phyloP scores from a whole-genome alignment of 2,888 invertebrate species.

The Leuctra nigra region DNA sequence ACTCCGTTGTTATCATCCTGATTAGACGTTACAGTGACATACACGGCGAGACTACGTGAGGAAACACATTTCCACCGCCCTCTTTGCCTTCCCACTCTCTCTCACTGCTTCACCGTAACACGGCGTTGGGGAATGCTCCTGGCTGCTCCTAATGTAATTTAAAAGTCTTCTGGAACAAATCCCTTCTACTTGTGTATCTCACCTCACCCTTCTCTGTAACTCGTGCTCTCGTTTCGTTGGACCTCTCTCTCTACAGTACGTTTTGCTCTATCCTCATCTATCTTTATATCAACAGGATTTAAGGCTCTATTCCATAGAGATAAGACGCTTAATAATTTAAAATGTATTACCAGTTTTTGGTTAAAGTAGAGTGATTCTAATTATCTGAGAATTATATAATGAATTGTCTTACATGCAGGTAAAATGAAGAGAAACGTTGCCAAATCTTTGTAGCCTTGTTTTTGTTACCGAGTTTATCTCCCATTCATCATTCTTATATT shows the following conservation, averaged over 20 bases:
- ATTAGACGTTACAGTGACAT: constrained; percentile 24
- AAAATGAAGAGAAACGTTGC: no score
- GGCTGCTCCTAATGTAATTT: constrained; percentile 25
- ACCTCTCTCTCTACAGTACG: not conserved
- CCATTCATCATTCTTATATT: no score
- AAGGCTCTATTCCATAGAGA: not conserved
- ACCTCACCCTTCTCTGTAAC: not conserved
- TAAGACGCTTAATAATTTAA: not conserved
- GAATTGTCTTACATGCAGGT: no score
- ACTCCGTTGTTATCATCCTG: constrained; percentile 19
- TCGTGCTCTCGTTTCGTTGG: not conserved
- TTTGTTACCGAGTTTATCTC: no score
- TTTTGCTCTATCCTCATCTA: not conserved
- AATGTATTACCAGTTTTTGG: no score
- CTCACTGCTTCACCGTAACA: constrained; percentile 8
- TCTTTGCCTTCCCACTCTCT: not conserved
- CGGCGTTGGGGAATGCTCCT: constrained; percentile 20
- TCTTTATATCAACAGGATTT: not conserved
- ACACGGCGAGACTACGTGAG: constrained; percentile 11
- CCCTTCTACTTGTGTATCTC: constrained; percentile 20
- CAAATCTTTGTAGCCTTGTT: no score
- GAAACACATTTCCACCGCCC: constrained; percentile 15
- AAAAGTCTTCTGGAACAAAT: constrained; percentile 27
- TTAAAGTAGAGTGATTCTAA: no score
- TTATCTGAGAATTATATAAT: no score